phyloP scores from a whole-genome alignment of 2,113 vertebrate genomes.

The Probosciger aterrimus region DNA sequence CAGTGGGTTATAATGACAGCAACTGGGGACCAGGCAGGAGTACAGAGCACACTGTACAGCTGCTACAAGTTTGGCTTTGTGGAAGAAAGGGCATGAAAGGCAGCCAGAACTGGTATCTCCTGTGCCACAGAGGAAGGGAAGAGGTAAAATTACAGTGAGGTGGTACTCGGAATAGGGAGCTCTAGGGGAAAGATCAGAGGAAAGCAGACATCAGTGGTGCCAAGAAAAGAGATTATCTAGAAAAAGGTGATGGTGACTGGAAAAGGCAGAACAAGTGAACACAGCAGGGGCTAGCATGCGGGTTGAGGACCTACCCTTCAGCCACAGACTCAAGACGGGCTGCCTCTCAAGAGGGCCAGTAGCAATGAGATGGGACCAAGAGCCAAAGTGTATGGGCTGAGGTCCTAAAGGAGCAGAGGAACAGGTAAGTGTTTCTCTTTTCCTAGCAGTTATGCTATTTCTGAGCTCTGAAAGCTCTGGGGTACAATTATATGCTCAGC shows the following conservation, averaged over 20 bases:
- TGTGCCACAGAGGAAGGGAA: not conserved
- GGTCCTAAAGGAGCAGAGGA: not conserved
- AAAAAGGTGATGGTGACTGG: accelerated
- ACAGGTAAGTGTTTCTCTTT: not conserved
- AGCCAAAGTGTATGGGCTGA: not conserved
- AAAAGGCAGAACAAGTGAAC: not conserved
- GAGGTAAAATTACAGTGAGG: not conserved
- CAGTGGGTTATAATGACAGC: accelerated
- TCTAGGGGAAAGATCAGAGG: not conserved
- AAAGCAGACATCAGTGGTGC: not conserved
- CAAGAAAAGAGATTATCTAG: not conserved
- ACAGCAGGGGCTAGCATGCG: not conserved
- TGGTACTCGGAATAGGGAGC: not conserved
- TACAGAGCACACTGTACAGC: not conserved
- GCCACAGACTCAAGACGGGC: not conserved
- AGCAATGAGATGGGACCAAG: not conserved
- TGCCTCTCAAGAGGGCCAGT: not conserved
- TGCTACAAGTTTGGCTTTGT: not conserved
- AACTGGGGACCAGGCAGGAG: not conserved
- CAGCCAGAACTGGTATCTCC: accelerated
- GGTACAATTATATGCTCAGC: not conserved
- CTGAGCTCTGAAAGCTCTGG: not conserved
- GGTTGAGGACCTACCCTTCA: not conserved
- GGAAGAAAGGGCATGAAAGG: not conserved
- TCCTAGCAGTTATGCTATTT: not conserved